Base-by-base conservation (phyloP, 2,888 invertebrate species). In the Ceraclea dissimilis region DNA sequence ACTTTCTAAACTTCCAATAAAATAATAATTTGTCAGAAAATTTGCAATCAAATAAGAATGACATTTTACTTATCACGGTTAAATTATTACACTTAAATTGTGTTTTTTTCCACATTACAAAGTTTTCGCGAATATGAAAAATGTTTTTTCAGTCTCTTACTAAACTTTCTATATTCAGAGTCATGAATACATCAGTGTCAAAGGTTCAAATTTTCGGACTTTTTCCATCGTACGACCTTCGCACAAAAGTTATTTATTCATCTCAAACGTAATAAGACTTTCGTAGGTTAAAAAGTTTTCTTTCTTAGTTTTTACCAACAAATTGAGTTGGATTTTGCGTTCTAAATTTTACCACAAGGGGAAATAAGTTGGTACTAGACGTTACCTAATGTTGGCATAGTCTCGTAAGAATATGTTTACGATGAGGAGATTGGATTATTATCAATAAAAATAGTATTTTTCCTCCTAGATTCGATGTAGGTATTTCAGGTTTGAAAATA, bases 151-250 rank as follows among this genome's bases (percentile, higher is more conserved):
- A 39, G 39, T 39, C 39, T n/a, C 39, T 13, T n/a, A 39, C 26
- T n/a, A 39, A 39, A 39, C 39, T 39, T 39, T 39, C 13, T 4
- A 10, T 6, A 26, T 39, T 39, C 39, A 16, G 39, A 39, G n/a
- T 39, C 39, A 39, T 39, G 39, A 39, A 39, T 39, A 39, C 39
- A 39, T 39, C 39, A 39, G 39, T 39, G 39, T 39, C 39, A 39
- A 39, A 39, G 39, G 39, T 39, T 39, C 39, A 13, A 39, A 39
- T 39, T 8, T 39, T 39, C 26, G 8, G 39, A 39, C 39, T 39
- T 39, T 39, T 26, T 26, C 26, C 26, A 26, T 26, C 26, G 26
- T 10, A 26, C 26, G 26, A 26, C 26, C 26, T 26, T 26, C 26
- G 26, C 26, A 26, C 10, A 26, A 16, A 16, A 39, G 39, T 39